Evolutionary conservation across 2,888 invertebrate genomes (phyloP).

Genomic region (Thera obeliscata): DNA sequence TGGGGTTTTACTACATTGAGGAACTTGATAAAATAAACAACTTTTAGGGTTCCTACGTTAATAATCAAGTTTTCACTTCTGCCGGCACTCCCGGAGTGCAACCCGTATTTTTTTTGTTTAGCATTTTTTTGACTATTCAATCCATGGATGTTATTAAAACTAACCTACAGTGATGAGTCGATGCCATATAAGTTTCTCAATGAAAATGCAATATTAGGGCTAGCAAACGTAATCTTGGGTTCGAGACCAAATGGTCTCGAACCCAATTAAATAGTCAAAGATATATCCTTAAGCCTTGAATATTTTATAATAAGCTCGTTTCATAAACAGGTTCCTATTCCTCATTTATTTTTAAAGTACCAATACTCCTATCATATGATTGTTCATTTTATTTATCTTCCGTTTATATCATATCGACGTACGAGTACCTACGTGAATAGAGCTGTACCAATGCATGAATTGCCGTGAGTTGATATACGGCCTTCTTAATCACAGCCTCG

Average conservation of each 20-base stretch:
- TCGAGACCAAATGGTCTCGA: too few relatives aligned
- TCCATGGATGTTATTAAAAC: too few relatives aligned
- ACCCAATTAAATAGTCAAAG: not conserved
- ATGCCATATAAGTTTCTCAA: not conserved
- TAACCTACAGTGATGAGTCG: too few relatives aligned
- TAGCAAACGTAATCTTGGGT: too few relatives aligned
- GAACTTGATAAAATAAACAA: too few relatives aligned
- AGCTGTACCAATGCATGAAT: conserved; percentile 64
- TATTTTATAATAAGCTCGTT: not conserved
- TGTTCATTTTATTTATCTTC: conserved; percentile 3
- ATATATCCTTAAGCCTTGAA: not conserved
- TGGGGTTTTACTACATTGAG: too few relatives aligned
- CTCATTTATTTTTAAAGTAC: not conserved
- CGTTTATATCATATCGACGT: conserved; percentile 47
- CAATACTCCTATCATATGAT: not conserved
- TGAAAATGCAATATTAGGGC: not conserved
- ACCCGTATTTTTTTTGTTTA: too few relatives aligned
- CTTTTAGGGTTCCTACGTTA: too few relatives aligned
- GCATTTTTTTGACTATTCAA: too few relatives aligned
- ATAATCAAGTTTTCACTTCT: too few relatives aligned
- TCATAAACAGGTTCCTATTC: not conserved
- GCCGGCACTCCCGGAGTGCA: too few relatives aligned
- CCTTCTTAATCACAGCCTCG: conserved; percentile 76
- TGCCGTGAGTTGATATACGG: conserved; percentile 72
- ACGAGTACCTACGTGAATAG: conserved; percentile 48